Base-by-base conservation (phyloP, 1,140 invertebrate species). In the Drosophila dunni region DNA sequence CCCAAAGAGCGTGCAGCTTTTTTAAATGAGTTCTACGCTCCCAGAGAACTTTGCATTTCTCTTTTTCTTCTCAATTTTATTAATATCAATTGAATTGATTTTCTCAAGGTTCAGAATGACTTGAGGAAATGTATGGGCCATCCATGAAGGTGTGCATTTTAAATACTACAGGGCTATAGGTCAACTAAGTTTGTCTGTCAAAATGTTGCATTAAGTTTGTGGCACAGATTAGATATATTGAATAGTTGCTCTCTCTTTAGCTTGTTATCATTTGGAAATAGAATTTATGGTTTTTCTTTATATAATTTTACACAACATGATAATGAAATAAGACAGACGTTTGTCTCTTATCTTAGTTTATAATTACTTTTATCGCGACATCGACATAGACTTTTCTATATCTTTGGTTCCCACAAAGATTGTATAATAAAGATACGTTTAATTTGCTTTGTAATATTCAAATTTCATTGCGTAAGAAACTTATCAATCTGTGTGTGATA, bases 81-180 rank as follows among this genome's bases (percentile, higher is more conserved):
- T 84, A 81, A 89, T 69, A 75, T 81, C 78, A 89, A 89, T 89
- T 89, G 75, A 69, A 89, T 90, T 76, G 85, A 89, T 89, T 88
- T 81, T 46, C 77, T 80, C 85, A 90, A 89, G 84, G 84, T 75
- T 88, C 56, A 17, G 29, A 38, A 89, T 80, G 84, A 80, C 79
- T 64, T 53, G 66, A 34, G 24, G n/a, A 81, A 85, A 36, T 69
- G 24, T 46, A 10, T 33, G 24, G 24, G 46, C 48, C 42, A 33
- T 60, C 57, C 57, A 46, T 24, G 42, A 74, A 69, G 56, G 50
- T 66, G 48, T 70, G 62, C 15, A 53, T 53, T 64, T 13, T 34
- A 63, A 38, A 44, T 45, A 42, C 11, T 56, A 56, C 13, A 54
- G 13, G 9, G 44, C n/a, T 33, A 53, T 13, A 7, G 75, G 71